Evolutionary conservation across 2,113 vertebrate genomes (phyloP).

Genomic region (Gobius niger): DNA sequence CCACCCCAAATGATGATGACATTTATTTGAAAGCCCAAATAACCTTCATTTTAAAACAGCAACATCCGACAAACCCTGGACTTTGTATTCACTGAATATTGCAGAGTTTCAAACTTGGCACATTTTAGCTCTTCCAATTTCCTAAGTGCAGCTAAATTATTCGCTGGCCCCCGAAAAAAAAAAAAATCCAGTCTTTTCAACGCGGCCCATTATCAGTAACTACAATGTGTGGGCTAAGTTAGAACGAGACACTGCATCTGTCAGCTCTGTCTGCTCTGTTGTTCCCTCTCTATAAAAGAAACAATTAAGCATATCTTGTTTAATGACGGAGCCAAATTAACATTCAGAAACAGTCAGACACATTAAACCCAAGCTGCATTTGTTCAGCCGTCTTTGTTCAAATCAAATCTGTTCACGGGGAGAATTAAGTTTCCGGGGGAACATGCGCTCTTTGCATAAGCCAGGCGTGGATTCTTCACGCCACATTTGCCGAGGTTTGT

Average conservation of each 20-base stretch:
- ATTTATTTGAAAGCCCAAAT: no score
- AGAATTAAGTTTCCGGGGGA: slow-evolving; percentile 1
- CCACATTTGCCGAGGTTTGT: slow-evolving; percentile 5
- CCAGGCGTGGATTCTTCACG: slow-evolving; percentile 14
- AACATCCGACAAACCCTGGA: no score
- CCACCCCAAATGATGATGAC: no score
- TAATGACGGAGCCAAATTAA: slow-evolving; percentile 28
- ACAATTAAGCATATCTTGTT: slow-evolving; percentile 28
- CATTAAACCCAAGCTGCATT: slow-evolving; percentile 25
- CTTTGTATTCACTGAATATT: neutral
- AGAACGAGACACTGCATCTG: slow-evolving; percentile 6
- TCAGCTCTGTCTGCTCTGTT: slow-evolving; percentile 14
- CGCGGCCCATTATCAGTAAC: neutral
- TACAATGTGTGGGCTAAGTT: neutral
- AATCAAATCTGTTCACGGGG: slow-evolving; percentile 13
- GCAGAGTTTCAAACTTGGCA: neutral
- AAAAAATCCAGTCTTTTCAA: neutral
- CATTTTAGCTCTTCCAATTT: slow-evolving; percentile 1
- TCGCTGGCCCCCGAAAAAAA: neutral
- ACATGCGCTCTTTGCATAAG: slow-evolving; percentile 22
- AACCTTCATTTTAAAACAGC: no score
- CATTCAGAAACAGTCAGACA: slow-evolving; percentile 19
- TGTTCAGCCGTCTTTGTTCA: slow-evolving; percentile 21
- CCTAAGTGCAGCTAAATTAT: slow-evolving; percentile 6
- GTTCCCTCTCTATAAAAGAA: slow-evolving; percentile 17